Conservation (phyloP, 2,888 invertebrate genomes). For the Autographa gamma region DNA sequence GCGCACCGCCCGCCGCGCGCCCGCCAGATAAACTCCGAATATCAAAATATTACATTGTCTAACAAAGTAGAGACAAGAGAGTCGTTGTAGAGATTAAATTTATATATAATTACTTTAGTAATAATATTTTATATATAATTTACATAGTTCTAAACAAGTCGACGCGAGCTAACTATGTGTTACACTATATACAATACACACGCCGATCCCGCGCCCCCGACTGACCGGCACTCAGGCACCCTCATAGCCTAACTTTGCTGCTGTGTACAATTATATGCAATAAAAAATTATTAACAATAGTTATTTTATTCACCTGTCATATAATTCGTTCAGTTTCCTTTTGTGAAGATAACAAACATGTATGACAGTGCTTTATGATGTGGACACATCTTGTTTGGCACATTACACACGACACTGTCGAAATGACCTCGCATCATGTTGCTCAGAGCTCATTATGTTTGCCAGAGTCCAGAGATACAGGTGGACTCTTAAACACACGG, state of each 20-base stretch:
- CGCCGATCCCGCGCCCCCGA: conserved; percentile 19
- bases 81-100: conserved; percentile 77
- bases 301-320: conserved; percentile 76
- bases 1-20: conserved; percentile 51
- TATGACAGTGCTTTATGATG: conserved; percentile 22
- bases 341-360: conserved; percentile 44
- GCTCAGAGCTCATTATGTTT: background rate
- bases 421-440: background rate
- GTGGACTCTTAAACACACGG: background rate
- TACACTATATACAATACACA: conserved; percentile 65
- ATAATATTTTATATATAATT: conserved; percentile 60
- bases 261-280: conserved; percentile 53
- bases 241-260: conserved; percentile 55
- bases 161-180: conserved; percentile 59
- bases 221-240: conserved; percentile 18
- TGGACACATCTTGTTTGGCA: conserved; percentile 16
- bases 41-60: conserved; percentile 79
- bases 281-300: conserved; percentile 64
- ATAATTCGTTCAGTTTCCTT: conserved; percentile 82
- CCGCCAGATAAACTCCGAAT: conserved; percentile 77
- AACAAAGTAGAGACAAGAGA: conserved; percentile 76
- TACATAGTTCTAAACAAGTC: conserved; percentile 64
- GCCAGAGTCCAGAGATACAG: background rate
- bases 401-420: conserved; percentile 15
- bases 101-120: conserved; percentile 59